Evolutionary conservation across 2,797 vertebrate genomes (phyloP), one percentile per base, ranked within the genome.

Genomic region (Percopsis omiscomaycus): DNA sequence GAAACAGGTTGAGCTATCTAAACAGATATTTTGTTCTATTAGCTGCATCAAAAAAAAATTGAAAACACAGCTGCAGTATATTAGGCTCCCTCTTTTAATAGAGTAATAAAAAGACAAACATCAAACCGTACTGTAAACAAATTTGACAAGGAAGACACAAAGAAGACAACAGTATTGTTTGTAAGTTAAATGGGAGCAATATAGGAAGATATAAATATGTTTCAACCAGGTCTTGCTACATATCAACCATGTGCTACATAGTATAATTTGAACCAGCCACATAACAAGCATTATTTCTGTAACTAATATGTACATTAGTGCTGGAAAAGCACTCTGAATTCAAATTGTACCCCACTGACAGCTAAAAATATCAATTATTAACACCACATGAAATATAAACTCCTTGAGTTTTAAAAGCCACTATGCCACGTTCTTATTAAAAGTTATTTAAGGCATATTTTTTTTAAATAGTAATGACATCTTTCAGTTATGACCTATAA

Each of bases 361-460:
- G 30, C 15, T 64, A 49, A 64, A 66, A 30, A 60, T 63, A 48
- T 68, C 14, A 65, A 56, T 52, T 58, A 74, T 58, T 82, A 69
- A 73, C 73, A 78, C 69, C 75, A 82, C 55, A 49, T 6, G n/a
- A 62, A 56, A 30, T 71, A 75, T 74, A 61, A 84, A 78, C 61
- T 68, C 55, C 51, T 64, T 79, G 72, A 74, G 70, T 73, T 51
- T 75, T 82, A 78, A 66, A 77, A 83, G 82, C 78, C 71, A 77
- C 79, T 73, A 32, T 74, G 16, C 59, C 48, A 61, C 68, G 69
- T 84, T 81, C 79, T 84, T 77, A 55, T 49, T 80, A 57, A 69
- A 77, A 77, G 74, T 79, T 83, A 61, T 71, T 81, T 86, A 82
- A 89, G 87, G 86, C 83, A 62, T 80, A 77, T 61, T 81, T 79